Evolutionary conservation across 2,797 vertebrate species (phyloP), one percentile per base, ranked within the genome.

Genomic region (Acridotheres tristis): DNA sequence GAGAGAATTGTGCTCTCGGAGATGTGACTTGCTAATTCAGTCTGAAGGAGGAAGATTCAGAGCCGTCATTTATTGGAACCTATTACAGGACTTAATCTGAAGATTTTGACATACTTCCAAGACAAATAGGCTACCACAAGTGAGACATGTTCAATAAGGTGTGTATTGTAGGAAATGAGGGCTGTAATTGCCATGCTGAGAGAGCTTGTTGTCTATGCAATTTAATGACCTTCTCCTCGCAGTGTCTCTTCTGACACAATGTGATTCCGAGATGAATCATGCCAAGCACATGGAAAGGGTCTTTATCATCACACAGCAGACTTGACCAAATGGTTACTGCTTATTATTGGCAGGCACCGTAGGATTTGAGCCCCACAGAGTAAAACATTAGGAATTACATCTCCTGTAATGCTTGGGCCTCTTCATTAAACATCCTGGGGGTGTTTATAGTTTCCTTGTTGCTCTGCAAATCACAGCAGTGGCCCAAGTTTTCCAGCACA

Each of bases 111-210:
- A 53, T 42, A 34, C 23, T 89, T 69, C 63, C 57, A 27, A 89
- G 84, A 93, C 73, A 93, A 92, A 94, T 78, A 58, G 10, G 71
- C 63, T 62, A 92, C 32, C 66, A 45, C 4, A 16, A 86, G 65
- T 47, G 85, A 84, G 89, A 58, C 43, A 43, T 18, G 4, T 84
- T 94, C 86, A 92, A 47, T 89, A 95, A 75, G 53, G 79, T 95
- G 36, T 25, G 51, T 68, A 48, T 34, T 50, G 50, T 17, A 90
- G 62, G 74, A 90, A 91, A 84, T 43, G 65, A 94, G 40, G 65
- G 47, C 13, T 38, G 32, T 68, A 88, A 90, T 77, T 90, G n/a
- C 59, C 55, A 45, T 42, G 58, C 59, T 82, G 75, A 74, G 91
- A 66, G 40, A 73, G 67, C n/a, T 73, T 62, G 84, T 94, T 51